Conservation (phyloP, 1,140 invertebrate genomes). For the Leptinotarsa lineolata region DNA sequence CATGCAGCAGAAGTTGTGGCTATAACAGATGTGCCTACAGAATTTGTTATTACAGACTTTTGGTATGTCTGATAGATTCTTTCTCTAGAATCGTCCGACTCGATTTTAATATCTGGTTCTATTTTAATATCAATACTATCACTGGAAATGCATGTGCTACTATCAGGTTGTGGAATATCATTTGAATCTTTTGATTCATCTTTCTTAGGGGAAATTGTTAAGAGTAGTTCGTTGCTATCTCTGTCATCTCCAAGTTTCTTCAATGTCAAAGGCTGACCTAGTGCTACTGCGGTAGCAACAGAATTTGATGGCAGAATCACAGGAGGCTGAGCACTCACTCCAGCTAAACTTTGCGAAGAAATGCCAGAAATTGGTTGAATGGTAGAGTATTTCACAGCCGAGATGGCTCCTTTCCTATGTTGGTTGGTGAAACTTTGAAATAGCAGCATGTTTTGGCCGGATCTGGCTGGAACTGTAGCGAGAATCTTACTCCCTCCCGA, state of each 20-base stretch:
- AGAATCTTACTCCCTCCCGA: slow-evolving; percentile 70
- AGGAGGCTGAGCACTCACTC: slow-evolving; percentile 49
- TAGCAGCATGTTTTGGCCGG: slow-evolving; percentile 59
- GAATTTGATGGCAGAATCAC: slow-evolving; percentile 50
- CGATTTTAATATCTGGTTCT: slow-evolving; percentile 33
- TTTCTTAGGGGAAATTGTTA: slow-evolving; percentile 51
- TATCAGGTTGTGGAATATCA: slow-evolving; percentile 48
- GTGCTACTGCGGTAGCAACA: slow-evolving; percentile 48
- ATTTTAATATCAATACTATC: slow-evolving; percentile 41
- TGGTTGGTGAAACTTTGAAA: slow-evolving; percentile 63
- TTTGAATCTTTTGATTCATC: slow-evolving; percentile 41
- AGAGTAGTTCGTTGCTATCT: slow-evolving; percentile 47
- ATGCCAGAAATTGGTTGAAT: slow-evolving; percentile 57
- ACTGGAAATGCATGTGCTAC: slow-evolving; percentile 44
- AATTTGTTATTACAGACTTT: slow-evolving; percentile 41
- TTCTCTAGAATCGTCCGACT: slow-evolving; percentile 35
- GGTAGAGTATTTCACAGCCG: slow-evolving; percentile 59
- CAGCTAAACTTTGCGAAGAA: slow-evolving; percentile 47
- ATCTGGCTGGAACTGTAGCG: slow-evolving; percentile 64
- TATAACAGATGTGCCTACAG: slow-evolving; percentile 54
- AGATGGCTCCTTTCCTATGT: slow-evolving; percentile 54
- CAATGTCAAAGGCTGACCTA: slow-evolving; percentile 51
- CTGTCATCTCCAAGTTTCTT: slow-evolving; percentile 52
- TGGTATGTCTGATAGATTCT: slow-evolving; percentile 41
- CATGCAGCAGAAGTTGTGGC: slow-evolving; percentile 40